phyloP scores from a whole-genome alignment of 2,888 invertebrate species.

The Catocala fraxini region DNA sequence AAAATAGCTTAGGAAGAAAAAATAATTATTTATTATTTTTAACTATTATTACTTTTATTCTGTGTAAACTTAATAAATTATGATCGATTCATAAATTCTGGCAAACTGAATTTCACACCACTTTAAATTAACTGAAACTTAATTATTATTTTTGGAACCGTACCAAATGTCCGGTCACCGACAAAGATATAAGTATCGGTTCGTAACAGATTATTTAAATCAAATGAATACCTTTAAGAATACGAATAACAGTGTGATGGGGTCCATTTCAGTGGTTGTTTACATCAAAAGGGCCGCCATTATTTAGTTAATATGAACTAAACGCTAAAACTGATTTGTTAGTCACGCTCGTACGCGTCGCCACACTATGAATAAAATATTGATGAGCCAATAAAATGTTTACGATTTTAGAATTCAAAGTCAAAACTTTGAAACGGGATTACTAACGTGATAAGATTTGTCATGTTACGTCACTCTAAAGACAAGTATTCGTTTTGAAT shows the following conservation, averaged over 20 bases:
- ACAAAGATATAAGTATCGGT: conserved; percentile 36
- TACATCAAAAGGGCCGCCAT: conserved; percentile 52
- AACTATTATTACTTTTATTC: too few species aligned
- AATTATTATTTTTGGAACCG: conserved; percentile 40
- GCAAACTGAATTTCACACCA: too few species aligned
- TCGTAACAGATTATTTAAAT: conserved; percentile 47
- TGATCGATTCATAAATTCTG: too few species aligned
- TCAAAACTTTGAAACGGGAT: conserved; percentile 40
- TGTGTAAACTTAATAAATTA: too few species aligned
- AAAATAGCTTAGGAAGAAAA: too few species aligned
- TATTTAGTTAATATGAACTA: conserved; percentile 53
- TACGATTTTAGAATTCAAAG: conserved; percentile 45
- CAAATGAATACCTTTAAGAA: conserved; percentile 40
- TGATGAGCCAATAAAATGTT: conserved; percentile 53
- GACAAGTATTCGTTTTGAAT: not conserved
- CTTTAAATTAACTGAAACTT: conserved; percentile 10
- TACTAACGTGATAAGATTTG: conserved; percentile 40
- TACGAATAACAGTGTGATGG: conserved; percentile 44
- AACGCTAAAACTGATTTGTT: conserved; percentile 58
- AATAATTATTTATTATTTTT: too few species aligned
- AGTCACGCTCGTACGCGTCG: conserved; percentile 48
- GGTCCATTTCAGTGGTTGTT: conserved; percentile 41
- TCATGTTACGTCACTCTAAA: conserved; percentile 13
- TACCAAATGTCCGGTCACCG: conserved; percentile 38
- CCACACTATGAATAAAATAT: conserved; percentile 50